These are phyloP conservation scores for Excalfactoria chinensis DNA, from an alignment of 2,113 vertebrate species.

Conservation along the genomic window DNA sequence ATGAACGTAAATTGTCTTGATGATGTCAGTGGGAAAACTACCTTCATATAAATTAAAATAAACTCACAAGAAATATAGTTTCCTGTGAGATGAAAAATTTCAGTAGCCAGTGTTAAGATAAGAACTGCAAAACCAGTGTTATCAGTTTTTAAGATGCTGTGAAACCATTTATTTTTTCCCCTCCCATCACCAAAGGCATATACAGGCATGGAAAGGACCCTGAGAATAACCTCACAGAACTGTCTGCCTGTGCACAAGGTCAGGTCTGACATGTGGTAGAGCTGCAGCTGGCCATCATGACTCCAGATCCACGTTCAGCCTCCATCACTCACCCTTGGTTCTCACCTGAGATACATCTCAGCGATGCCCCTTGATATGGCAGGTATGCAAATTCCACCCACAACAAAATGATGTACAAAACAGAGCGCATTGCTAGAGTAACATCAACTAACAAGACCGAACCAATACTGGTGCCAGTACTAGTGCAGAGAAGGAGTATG, in stretches of 20 bases:
- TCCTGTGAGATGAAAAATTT: not conserved
- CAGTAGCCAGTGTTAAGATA: not conserved
- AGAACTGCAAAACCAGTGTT: not conserved
- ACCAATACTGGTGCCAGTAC: accelerated
- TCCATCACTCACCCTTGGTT: not conserved
- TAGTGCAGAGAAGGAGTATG: not conserved
- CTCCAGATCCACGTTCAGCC: accelerated
- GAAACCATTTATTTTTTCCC: not conserved
- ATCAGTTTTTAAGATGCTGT: not conserved
- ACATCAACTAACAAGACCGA: not conserved
- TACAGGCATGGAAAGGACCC: not conserved
- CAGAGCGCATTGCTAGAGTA: not conserved
- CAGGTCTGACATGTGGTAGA: accelerated
- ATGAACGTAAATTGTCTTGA: not conserved
- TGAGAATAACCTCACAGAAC: too few species aligned
- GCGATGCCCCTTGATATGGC: too few species aligned
- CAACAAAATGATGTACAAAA: not conserved
- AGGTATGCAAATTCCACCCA: not conserved
- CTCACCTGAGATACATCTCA: not conserved
- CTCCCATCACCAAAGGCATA: accelerated
- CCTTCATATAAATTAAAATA: not conserved
- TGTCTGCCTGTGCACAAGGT: accelerated
- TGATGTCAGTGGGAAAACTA: not conserved
- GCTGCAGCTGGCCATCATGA: not conserved
- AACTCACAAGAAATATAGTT: not conserved